Evolutionary conservation across 1,140 invertebrate genomes (phyloP).

Genomic region (Pogonomyrmex californicus): DNA sequence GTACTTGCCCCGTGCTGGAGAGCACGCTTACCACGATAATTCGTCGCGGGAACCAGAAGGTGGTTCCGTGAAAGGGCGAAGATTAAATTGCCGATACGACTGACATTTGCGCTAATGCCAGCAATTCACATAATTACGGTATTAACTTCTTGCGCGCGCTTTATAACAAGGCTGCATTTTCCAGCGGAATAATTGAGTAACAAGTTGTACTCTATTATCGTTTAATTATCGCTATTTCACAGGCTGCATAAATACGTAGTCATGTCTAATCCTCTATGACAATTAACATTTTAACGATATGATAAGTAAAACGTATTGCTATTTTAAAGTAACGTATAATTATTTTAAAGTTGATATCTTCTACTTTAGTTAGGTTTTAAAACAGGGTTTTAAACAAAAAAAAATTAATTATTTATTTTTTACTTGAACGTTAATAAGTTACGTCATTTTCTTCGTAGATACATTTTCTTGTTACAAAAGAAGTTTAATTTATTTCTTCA

Average conservation of each 20-base stretch:
- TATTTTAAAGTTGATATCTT: background rate
- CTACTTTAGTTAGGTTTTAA: too few species aligned
- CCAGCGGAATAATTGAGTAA: background rate
- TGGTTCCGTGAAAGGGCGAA: background rate
- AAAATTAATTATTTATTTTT: constrained; percentile 3
- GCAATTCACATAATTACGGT: background rate
- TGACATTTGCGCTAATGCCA: background rate
- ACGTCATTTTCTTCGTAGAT: background rate
- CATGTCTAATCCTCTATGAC: background rate
- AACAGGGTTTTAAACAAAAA: background rate
- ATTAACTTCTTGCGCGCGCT: background rate
- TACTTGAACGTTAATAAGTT: background rate
- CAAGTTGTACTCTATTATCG: background rate
- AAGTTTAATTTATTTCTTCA: background rate
- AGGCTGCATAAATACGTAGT: background rate
- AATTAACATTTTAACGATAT: background rate
- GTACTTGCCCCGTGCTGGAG: background rate
- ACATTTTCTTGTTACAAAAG: background rate
- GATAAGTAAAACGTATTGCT: background rate
- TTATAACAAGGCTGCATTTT: background rate
- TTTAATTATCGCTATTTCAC: background rate
- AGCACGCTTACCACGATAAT: background rate
- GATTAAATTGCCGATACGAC: constrained; percentile 23
- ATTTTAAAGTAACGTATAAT: background rate
- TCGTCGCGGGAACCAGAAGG: background rate